These are phyloP conservation scores for Pantherophis alleghaniensis DNA, from an alignment of 2,797 vertebrate species.

Conservation along the genomic window DNA sequence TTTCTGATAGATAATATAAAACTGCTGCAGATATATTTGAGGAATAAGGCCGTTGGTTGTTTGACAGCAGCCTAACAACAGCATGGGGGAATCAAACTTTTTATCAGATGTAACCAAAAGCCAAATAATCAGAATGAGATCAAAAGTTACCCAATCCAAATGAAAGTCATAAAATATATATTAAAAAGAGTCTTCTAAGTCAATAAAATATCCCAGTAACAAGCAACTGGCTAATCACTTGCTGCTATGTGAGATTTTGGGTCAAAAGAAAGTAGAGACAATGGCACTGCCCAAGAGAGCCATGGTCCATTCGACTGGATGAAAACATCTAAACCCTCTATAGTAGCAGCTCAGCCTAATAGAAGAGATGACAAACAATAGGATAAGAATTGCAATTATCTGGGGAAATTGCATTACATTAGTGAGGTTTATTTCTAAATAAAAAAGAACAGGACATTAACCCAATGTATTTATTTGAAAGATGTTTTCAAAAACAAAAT, in stretches of 20 bases:
- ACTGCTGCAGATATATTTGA: neutral
- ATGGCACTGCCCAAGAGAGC: neutral
- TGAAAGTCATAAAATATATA: neutral
- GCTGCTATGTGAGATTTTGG: neutral
- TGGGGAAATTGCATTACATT: neutral
- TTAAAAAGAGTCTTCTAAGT: neutral
- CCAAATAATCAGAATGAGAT: neutral
- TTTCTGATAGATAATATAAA: neutral
- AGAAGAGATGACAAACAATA: neutral
- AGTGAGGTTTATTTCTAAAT: neutral
- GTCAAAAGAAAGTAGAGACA: neutral
- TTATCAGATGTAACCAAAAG: neutral
- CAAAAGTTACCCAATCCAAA: neutral
- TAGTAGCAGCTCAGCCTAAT: neutral
- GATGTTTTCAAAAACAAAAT: neutral
- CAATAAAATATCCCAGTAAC: neutral
- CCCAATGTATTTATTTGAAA: neutral
- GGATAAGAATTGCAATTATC: neutral
- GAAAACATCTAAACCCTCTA: neutral
- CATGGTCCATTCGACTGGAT: neutral
- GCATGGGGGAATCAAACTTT: neutral
- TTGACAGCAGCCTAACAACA: neutral
- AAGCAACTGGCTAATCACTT: neutral
- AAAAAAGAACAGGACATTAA: neutral
- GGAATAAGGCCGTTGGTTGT: neutral